Evolutionary conservation across 2,888 invertebrate genomes (phyloP).

Genomic region (Octonoba sinensis): DNA sequence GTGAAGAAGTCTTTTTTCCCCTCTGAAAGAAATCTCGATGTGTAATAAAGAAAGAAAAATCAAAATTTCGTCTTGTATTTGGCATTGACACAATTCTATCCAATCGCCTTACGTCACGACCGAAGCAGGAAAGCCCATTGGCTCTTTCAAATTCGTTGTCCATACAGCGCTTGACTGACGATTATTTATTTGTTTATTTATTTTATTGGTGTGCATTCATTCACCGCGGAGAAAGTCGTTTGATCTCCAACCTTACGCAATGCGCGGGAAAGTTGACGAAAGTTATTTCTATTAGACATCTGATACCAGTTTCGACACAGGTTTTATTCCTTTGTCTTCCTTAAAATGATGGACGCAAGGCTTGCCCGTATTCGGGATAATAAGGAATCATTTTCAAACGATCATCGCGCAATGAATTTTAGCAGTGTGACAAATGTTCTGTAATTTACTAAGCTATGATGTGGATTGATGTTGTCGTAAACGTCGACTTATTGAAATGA

Average conservation of each 20-base stretch:
- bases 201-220: neutral
- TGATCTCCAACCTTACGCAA: constrained; percentile 15
- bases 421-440: too few species aligned
- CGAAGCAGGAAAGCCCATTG: constrained; percentile 16
- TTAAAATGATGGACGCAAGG: too few species aligned
- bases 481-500: too few species aligned
- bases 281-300: neutral
- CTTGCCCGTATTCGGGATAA: too few species aligned
- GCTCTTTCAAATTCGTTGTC: constrained; percentile 30
- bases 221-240: constrained; percentile 10
- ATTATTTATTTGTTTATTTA: constrained; percentile 18
- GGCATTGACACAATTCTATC: constrained; percentile 47
- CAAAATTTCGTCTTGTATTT: constrained; percentile 25
- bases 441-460: too few species aligned
- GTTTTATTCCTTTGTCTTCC: too few species aligned
- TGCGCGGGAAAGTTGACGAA: constrained; percentile 17
- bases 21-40: constrained; percentile 29
- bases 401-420: too few species aligned
- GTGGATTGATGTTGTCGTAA: too few species aligned
- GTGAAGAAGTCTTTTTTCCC: constrained; percentile 19
- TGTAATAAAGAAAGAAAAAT: constrained; percentile 39
- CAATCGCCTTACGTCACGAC: constrained; percentile 37
- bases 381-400: too few species aligned
- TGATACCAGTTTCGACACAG: too few species aligned
- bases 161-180: constrained; percentile 5